Conservation (phyloP, 2,888 invertebrate genomes). For the Cataglyphis livida region DNA sequence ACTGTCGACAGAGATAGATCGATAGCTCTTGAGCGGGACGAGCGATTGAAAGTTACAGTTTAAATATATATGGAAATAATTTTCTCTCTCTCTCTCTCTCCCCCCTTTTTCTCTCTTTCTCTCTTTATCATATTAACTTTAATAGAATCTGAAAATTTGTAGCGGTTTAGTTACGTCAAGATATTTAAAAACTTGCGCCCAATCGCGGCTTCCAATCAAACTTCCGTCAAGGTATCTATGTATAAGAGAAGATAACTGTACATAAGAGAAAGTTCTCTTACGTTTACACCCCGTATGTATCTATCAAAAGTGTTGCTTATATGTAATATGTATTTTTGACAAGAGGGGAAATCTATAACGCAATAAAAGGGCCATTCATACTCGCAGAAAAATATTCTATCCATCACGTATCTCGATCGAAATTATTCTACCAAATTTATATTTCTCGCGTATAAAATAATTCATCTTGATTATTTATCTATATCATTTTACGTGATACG, state of each 20-base stretch:
- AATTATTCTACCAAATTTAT: conserved; percentile 4
- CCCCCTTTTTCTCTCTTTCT: neutral
- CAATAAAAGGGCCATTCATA: conserved; percentile 5
- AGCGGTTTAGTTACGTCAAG: conserved; percentile 5
- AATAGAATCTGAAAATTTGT: conserved; percentile 17
- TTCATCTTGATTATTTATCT: conserved; percentile 13
- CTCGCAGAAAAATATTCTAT: neutral
- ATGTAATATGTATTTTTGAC: neutral
- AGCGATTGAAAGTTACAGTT: conserved; percentile 11
- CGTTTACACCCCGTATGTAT: neutral
- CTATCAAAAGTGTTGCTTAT: neutral
- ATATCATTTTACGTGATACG: conserved; percentile 3
- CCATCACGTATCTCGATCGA: neutral
- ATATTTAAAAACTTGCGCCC: conserved; percentile 6
- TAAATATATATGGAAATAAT: conserved; percentile 10
- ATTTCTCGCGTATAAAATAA: conserved; percentile 3
- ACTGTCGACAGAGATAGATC: neutral
- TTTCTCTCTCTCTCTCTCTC: neutral
- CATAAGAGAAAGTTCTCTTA: neutral
- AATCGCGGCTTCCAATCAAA: conserved; percentile 21
- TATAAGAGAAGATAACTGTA: conserved; percentile 1
- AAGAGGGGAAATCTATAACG: neutral
- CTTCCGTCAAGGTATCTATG: conserved; percentile 20
- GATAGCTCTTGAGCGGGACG: neutral
- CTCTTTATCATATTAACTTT: conserved; percentile 13